Base-by-base conservation (phyloP, 2,113 vertebrate genomes). In the Cyanocitta stelleri region DNA sequence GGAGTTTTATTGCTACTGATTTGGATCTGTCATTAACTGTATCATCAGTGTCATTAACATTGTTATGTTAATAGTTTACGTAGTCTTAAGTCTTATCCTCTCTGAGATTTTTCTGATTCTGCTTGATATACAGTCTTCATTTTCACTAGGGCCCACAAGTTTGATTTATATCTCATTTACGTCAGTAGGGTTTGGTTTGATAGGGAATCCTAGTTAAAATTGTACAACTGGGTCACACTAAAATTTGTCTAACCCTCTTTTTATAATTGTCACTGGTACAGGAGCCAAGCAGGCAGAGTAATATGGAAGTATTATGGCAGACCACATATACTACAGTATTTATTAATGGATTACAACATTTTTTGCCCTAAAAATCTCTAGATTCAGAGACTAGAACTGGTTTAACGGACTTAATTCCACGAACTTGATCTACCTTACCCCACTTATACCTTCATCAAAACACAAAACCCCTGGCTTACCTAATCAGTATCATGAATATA, bases 221-320 rank as follows among this genome's bases (percentile, higher is more conserved):
- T 52, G 8, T 46, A 41, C 71, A 49, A 19, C 4, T 63, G 26
- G 2, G 1, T 84, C 22, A 64, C 11, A 59, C 12, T 43, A 27
- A 73, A 64, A 69, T 81, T 63, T 81, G 3, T 33, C 55, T 68
- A 39, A 10, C 6, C 19, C 16, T 63, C 22, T 86, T 76, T 76
- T 54, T 77, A 3, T 33, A 23, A 35, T 7, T 56, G 10, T 48
- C n/a, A 32, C 22, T 32, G 88, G 33, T 41, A 56, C 8, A 44
- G 63, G 10, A 72, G 48, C 44, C 0, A 2, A 49, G 52, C 4
- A 14, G 32, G 23, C 16, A 33, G 4, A 79, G 21, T 33, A 44
- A 44, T 33, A 46, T 1, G 2, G 18, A 3, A 6, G 5, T 23
- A 66, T 66, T 44, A n/a, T 1, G 2, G 12, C 29, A 85, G 23